A percentile compares a stretch with the other conserved stretches of the same genome.
These are phyloP conservation scores for Meandrina meandrites DNA, from an alignment of 92 coral and sea anemone genomes.

Conservation along the genomic window DNA sequence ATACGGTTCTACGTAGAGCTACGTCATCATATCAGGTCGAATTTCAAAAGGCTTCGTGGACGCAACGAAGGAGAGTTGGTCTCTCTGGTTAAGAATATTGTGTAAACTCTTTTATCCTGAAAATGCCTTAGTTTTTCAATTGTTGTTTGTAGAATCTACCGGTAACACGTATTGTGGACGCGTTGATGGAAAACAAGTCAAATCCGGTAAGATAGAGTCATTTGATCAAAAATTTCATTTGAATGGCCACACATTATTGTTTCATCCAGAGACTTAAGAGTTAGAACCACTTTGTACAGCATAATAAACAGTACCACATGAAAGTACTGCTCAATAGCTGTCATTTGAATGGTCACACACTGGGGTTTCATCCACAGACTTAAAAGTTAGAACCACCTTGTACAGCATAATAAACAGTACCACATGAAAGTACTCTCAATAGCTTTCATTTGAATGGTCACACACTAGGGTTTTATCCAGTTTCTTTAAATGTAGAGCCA, in stretches of 20 bases:
- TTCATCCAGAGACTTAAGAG: background rate
- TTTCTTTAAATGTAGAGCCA: no score
- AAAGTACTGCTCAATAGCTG: background rate
- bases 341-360: background rate
- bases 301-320: no score
- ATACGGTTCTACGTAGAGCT: background rate
- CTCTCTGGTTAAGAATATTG: background rate
- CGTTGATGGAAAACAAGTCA: conserved; percentile 93
- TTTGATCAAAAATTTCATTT: background rate
- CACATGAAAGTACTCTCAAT: no score
- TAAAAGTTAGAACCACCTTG: no score
- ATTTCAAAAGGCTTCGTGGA: no score
- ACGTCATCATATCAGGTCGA: background rate
- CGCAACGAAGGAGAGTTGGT: no score
- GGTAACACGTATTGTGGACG: conserved; percentile 86
- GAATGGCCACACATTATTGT: background rate
- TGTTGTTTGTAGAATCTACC: conserved; percentile 73
- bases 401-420: no score
- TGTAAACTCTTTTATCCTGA: background rate
- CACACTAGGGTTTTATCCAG: no score
- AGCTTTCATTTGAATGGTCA: no score
- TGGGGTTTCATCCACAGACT: background rate
- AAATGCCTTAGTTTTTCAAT: background rate
- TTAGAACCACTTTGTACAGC: background rate
- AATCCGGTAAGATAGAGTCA: conserved; percentile 67